A percentile compares a stretch with the other conserved stretches of the same genome.
Evolutionary conservation across 2,888 invertebrate species (phyloP).

Genomic region (Unio pictorum): DNA sequence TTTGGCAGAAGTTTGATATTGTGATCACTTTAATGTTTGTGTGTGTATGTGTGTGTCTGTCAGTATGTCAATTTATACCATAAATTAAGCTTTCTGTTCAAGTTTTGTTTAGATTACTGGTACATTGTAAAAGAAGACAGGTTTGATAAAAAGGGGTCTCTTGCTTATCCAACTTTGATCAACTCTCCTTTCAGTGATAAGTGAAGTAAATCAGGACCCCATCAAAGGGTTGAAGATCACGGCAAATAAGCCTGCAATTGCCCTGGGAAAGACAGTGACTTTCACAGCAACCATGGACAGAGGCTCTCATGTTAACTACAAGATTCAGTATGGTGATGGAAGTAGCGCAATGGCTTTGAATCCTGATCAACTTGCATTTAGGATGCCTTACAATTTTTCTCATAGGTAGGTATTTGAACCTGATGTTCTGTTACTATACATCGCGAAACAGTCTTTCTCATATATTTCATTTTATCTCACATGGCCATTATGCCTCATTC

Average conservation of each 20-base stretch:
- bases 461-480: too few relatives aligned
- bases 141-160: neutral
- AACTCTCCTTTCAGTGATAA: constrained; percentile 33
- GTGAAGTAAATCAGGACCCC: constrained; percentile 34
- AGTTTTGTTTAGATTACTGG: too few relatives aligned
- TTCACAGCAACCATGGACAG: constrained; percentile 26
- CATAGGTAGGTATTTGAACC: constrained; percentile 20
- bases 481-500: too few relatives aligned
- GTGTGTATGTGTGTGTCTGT: too few relatives aligned
- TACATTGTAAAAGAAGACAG: too few relatives aligned
- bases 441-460: too few relatives aligned
- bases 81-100: too few relatives aligned
- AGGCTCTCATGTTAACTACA: constrained; percentile 46
- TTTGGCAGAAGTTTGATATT: too few relatives aligned
- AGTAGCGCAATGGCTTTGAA: constrained; percentile 6
- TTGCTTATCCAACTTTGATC: neutral
- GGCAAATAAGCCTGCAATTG: constrained; percentile 14
- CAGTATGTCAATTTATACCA: too few relatives aligned
- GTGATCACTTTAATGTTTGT: too few relatives aligned
- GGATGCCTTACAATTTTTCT: constrained; percentile 13
- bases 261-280: constrained; percentile 20
- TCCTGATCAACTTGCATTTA: constrained; percentile 35
- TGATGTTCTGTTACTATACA: too few relatives aligned
- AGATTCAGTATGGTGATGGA: constrained; percentile 41
- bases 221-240: constrained; percentile 20